Evolutionary conservation across 2,888 invertebrate species (phyloP), one percentile per base, ranked within the genome.

Genomic region (Norana najaformis): DNA sequence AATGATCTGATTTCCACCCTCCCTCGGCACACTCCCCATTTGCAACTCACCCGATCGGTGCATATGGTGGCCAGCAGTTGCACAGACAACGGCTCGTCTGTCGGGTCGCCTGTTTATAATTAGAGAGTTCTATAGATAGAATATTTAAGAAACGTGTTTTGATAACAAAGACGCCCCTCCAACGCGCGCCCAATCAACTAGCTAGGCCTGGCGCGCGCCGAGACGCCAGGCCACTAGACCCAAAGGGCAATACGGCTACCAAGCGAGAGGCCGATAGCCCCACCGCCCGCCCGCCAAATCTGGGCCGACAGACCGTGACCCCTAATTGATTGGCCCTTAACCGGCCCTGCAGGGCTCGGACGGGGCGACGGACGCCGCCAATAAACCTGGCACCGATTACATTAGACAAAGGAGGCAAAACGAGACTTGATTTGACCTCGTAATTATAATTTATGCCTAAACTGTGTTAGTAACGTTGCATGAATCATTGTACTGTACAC

Each of bases 131-230:
- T 69, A 69, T 69, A 69, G 69, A 69, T 69, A 69, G 69, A 69
- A 69, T n/a, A n/a, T 69, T 69, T 69, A 69, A 69, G 69, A 69
- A 69, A 69, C 69, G 69, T 69, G 69, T 69, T 69, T 69, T 69
- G 69, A 69, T 69, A 69, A 69, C 30, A n/a, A 69, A 8, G 69
- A 69, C 69, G 69, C 69, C n/a, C n/a, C 69, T n/a, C n/a, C 20
- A 47, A 47, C 47, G 5, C 2, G 23, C 47, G 20, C 47, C 47
- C 23, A 47, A 23, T 69, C 30, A 30, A 69, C 30, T n/a, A 30
- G 69, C 69, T n/a, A 69, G 69, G 69, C 69, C 69, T 69, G 69
- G 69, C 69, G 69, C 69, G 69, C 69, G 69, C 69, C 69, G n/a
- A n/a, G 30, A 69, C 69, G 69, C 69, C 69, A 69, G 69, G n/a